phyloP scores from a whole-genome alignment of 2,113 vertebrate species.

The Albula glossodonta region DNA sequence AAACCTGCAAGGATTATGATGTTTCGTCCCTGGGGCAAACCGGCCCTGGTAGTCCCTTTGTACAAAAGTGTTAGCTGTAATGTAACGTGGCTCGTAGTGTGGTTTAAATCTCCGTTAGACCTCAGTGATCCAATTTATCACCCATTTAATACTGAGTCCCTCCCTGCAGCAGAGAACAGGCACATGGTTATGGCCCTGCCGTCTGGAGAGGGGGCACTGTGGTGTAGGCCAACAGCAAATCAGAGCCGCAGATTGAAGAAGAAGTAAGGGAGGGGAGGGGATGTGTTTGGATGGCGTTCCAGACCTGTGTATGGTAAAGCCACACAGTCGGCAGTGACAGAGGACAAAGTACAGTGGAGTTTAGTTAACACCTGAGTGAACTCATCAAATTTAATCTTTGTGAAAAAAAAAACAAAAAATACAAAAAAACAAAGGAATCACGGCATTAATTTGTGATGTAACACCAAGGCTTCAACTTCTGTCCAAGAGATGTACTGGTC shows the following conservation, averaged over 20 bases:
- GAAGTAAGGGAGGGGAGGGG: slow-evolving; percentile 3
- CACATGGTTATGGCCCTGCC: neutral
- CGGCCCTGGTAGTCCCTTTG: no score
- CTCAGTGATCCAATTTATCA: slow-evolving; percentile 42
- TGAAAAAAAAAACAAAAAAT: neutral
- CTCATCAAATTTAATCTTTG: no score
- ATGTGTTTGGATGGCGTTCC: slow-evolving; percentile 17
- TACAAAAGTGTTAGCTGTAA: no score
- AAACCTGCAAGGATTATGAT: no score
- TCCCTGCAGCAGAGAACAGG: slow-evolving; percentile 15
- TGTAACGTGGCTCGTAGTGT: neutral
- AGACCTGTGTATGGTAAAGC: neutral
- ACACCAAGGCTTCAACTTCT: no score
- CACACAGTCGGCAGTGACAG: neutral
- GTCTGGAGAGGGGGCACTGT: slow-evolving; percentile 20
- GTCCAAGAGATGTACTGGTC: neutral
- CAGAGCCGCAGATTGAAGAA: slow-evolving; percentile 37
- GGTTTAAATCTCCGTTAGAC: neutral
- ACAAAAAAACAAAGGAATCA: neutral
- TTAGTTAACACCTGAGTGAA: no score
- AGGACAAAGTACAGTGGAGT: no score
- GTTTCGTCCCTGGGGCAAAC: no score
- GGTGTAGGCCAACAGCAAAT: neutral
- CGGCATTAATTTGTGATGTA: no score
- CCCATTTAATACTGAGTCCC: slow-evolving; percentile 52